Percentiles rank a stretch among this genome's conserved stretches.
Conservation (phyloP, 2,113 vertebrate genomes). For the Heteronetta atricapilla region DNA sequence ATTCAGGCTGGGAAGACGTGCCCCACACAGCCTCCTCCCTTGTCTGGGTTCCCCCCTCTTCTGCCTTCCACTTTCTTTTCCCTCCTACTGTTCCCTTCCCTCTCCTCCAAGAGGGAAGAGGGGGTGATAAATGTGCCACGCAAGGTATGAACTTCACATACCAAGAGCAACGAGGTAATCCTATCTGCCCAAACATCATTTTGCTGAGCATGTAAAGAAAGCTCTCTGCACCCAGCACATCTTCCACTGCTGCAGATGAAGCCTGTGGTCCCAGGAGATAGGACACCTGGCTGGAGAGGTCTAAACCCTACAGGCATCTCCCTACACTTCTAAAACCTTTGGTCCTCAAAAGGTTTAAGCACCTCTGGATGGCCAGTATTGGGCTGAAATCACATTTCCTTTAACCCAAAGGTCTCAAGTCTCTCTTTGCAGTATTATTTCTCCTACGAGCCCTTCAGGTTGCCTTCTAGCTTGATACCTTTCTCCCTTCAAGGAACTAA, state of each 20-base stretch:
- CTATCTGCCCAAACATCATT: neutral
- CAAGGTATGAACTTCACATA: neutral
- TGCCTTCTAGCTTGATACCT: neutral
- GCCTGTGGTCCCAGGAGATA: neutral
- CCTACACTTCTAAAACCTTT: neutral
- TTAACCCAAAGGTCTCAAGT: neutral
- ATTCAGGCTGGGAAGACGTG: neutral
- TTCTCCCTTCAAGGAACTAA: neutral
- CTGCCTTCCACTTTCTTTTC: neutral
- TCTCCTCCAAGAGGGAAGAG: neutral
- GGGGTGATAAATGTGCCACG: neutral
- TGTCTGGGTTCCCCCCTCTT: neutral
- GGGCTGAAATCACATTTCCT: neutral
- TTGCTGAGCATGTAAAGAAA: neutral
- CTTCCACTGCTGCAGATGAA: neutral
- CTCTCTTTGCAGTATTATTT: neutral
- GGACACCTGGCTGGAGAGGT: neutral
- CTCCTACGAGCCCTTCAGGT: neutral
- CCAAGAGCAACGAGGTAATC: neutral
- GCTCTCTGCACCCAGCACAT: neutral
- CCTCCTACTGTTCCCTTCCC: slow-evolving; percentile 39
- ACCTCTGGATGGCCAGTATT: neutral
- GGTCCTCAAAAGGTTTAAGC: neutral
- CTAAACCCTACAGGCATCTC: neutral
- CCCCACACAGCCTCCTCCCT: neutral